These are phyloP conservation scores for Callyntrura guangdongensis DNA, from an alignment of 2,888 invertebrate species.

Conservation along the genomic window DNA sequence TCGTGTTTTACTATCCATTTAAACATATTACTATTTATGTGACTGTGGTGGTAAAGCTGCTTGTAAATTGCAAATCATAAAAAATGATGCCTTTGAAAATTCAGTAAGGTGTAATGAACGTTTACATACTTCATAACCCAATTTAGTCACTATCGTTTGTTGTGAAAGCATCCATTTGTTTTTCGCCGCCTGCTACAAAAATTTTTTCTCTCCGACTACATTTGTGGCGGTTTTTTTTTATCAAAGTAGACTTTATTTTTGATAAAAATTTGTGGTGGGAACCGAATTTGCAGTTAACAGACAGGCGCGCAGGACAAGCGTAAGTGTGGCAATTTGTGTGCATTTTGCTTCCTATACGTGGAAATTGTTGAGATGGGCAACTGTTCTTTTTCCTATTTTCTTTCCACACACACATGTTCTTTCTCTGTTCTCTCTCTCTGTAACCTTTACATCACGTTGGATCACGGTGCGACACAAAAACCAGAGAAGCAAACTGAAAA, in stretches of 20 bases:
- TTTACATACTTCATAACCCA: too few relatives aligned
- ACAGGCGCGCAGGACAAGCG: neutral
- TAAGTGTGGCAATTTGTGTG: constrained; percentile 20
- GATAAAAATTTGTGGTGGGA: neutral
- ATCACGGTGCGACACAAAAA: constrained; percentile 55
- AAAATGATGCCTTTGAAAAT: too few relatives aligned
- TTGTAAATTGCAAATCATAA: too few relatives aligned
- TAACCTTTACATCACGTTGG: constrained; percentile 46
- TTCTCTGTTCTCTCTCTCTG: constrained; percentile 8
- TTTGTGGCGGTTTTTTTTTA: neutral
- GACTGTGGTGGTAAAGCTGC: too few relatives aligned
- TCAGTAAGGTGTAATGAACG: too few relatives aligned
- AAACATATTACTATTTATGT: neutral
- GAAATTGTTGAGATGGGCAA: constrained; percentile 70
- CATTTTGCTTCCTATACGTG: constrained; percentile 32
- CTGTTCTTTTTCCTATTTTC: constrained; percentile 57
- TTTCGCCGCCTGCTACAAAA: too few relatives aligned
- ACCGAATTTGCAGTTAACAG: neutral
- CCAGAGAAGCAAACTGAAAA: constrained; percentile 60
- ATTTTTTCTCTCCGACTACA: neutral
- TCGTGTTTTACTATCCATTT: neutral
- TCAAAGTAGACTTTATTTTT: neutral
- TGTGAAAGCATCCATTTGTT: too few relatives aligned
- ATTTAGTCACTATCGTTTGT: too few relatives aligned
- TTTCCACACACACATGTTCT: constrained; percentile 45